Base-by-base conservation (phyloP, 2,797 vertebrate species). In the Bovichtus variegatus region DNA sequence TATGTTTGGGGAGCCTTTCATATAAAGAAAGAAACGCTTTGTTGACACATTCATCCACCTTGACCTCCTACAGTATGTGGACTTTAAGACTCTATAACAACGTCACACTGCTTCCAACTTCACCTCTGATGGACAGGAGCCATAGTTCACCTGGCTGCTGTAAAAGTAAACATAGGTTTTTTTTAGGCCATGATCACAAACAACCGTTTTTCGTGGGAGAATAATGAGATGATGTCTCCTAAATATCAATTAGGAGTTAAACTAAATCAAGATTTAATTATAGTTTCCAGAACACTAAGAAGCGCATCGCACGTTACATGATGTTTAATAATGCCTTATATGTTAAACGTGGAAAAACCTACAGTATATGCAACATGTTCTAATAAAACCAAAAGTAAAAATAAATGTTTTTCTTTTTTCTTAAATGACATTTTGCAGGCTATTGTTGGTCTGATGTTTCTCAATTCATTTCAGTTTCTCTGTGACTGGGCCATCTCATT, bases 401-500 rank as follows among this genome's bases (percentile, higher is more conserved):
- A n/a, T n/a, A n/a, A n/a, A n/a, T n/a, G n/a, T n/a, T n/a, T n/a
- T n/a, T 69, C 51, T 62, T 6, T 34, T 34, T 9, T 69, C 51
- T 62, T 27, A 18, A 15, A 16, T 29, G 47, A 49, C 27, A 61
- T 62, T 73, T 38, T 58, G 18, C 31, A 68, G 67, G 31, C 9
- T 40, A 9, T 13, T 62, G 58, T 29, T 59, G 29, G 27, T 74
- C 44, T 51, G 55, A 60, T 49, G 53, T 61, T 80, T 34, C 59
- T 74, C 70, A 11, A 64, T 77, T 71, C 55, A 27, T 44, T 58
- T 34, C 16, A 34, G 51, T 34, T 75, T 60, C 71, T 70, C 21
- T 57, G 57, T 6, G 57, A 68, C 44, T 64, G 53, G 74, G 55
- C 62, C 58, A 46, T 81, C 55, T 81, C 63, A 74, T 70, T 74